phyloP scores from a whole-genome alignment of 2,888 invertebrate species.

The Andricus quercusramuli region DNA sequence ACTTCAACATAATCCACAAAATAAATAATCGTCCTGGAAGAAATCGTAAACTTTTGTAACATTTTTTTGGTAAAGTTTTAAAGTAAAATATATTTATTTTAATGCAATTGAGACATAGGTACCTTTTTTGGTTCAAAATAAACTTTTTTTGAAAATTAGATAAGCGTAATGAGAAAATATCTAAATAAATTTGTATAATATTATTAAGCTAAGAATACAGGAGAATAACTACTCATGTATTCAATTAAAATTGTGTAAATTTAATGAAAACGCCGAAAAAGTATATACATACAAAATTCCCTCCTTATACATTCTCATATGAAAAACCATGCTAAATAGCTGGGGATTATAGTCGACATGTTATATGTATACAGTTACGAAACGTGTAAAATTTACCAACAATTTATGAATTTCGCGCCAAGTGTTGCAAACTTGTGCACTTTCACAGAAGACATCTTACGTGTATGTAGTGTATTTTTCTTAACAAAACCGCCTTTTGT shows the following conservation, averaged over 20 bases:
- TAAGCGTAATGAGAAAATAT: background rate
- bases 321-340: constrained; percentile 32
- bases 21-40: background rate
- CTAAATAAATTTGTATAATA: background rate
- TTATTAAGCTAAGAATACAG: background rate
- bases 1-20: background rate
- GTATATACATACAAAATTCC: constrained; percentile 37
- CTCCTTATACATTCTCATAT: constrained; percentile 28
- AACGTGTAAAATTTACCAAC: constrained; percentile 30
- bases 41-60: background rate
- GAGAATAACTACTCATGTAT: background rate
- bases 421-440: background rate
- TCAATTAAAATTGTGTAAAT: constrained; percentile 39
- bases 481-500: background rate
- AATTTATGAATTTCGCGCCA: background rate
- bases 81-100: background rate
- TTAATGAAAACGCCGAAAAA: constrained; percentile 40
- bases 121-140: background rate
- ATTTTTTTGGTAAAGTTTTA: background rate
- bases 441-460: background rate
- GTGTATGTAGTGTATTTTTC: background rate
- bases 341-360: constrained; percentile 31
- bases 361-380: constrained; percentile 27
- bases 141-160: background rate
- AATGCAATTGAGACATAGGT: background rate